Conservation (phyloP, 2,888 invertebrate genomes). For the Strigamia transsilvanica region DNA sequence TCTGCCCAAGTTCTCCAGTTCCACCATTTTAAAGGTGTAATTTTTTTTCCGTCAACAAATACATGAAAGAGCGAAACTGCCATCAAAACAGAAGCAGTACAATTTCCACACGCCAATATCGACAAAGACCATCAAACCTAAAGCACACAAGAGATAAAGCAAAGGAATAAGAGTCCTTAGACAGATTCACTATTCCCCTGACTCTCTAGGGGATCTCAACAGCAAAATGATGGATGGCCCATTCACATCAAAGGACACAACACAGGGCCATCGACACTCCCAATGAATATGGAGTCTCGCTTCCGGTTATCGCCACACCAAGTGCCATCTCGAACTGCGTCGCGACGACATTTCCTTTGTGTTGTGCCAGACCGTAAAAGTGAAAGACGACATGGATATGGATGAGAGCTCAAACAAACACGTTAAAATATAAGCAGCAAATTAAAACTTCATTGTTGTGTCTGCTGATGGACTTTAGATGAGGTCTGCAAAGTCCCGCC, state of each 20-base stretch:
- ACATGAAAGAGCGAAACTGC: not conserved
- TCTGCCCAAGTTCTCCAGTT: no score
- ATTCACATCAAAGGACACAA: conserved; percentile 2
- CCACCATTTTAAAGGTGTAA: no score
- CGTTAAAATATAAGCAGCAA: not conserved
- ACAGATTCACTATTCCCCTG: conserved; percentile 1
- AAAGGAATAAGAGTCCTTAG: conserved; percentile 17
- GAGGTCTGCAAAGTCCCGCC: not conserved
- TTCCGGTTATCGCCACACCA: not conserved
- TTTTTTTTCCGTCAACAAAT: not conserved
- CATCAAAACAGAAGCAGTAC: conserved; percentile 3
- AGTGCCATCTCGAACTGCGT: not conserved
- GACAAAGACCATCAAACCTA: not conserved
- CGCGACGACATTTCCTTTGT: conserved; percentile 3
- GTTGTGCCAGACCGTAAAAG: conserved; percentile 1
- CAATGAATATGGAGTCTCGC: conserved; percentile 8
- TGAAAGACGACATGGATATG: conserved; percentile 3
- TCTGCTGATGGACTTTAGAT: not conserved
- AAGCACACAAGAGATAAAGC: conserved; percentile 15
- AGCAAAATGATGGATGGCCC: conserved; percentile 1
- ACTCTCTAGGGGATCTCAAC: conserved; percentile 2
- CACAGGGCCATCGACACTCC: conserved; percentile 3
- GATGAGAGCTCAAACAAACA: conserved; percentile 2
- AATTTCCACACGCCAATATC: not conserved
- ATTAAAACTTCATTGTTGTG: not conserved